phyloP scores from a whole-genome alignment of 2,888 invertebrate species.

The Drosophila robusta region DNA sequence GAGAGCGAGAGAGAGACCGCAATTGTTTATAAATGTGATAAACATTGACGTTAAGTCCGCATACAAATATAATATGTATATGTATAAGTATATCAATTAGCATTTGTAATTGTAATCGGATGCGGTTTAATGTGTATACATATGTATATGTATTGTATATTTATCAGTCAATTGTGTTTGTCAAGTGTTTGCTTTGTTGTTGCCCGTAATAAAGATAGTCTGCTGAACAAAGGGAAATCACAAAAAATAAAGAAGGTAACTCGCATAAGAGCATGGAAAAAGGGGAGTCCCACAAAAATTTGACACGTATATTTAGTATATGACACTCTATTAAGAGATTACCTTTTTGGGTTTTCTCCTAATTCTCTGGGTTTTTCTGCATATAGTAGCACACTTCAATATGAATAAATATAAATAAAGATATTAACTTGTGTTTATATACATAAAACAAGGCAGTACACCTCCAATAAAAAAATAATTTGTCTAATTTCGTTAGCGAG shows the following conservation, averaged over 20 bases:
- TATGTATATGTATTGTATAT: neutral
- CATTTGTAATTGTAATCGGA: constrained; percentile 2
- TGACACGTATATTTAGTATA: neutral
- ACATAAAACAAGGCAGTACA: no score
- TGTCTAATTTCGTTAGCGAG: no score
- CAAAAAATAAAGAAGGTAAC: neutral
- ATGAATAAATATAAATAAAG: no score
- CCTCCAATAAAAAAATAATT: no score
- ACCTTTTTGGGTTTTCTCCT: neutral
- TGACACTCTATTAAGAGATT: neutral
- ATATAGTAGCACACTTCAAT: no score
- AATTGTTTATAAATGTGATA: constrained; percentile 4
- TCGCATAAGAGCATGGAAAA: neutral
- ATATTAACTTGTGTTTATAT: no score
- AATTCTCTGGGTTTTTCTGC: neutral
- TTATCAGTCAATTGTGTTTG: neutral
- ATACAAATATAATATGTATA: neutral
- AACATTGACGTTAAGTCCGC: neutral
- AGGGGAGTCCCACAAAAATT: neutral
- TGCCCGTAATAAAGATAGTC: neutral
- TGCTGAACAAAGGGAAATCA: constrained; percentile 4
- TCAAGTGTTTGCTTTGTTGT: constrained; percentile 4
- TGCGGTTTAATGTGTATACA: neutral
- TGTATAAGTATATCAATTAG: neutral
- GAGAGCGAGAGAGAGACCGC: neutral